Percentiles rank a stretch among this genome's conserved stretches.
Conservation (phyloP, 2,113 vertebrate genomes). For the Arothron firmamentum region DNA sequence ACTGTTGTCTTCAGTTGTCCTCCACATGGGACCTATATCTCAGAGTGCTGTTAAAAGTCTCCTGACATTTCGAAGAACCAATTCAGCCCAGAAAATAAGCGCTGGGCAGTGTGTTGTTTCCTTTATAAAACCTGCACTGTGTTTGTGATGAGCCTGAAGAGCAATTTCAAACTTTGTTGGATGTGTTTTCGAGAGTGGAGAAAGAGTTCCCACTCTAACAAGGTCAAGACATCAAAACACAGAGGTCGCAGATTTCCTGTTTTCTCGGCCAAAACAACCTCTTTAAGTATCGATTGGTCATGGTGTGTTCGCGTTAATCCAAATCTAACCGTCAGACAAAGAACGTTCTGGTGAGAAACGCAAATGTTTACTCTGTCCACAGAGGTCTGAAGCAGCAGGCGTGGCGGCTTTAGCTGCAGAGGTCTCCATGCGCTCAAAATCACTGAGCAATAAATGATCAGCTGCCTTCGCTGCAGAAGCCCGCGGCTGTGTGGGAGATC, state of each 20-base stretch:
- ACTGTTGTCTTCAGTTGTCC: no score
- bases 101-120: not conserved
- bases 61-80: no score
- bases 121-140: not conserved
- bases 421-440: constrained; percentile 17
- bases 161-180: not conserved
- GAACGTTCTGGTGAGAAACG: no score
- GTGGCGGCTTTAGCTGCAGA: not conserved
- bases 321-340: no score
- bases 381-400: constrained; percentile 26
- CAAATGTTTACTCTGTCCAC: not conserved
- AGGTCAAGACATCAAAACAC: no score
- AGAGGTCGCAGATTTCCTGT: no score
- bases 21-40: not conserved
- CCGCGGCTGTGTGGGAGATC: constrained; percentile 7
- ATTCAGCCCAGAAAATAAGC: not conserved
- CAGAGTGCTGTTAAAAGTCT: no score
- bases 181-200: no score
- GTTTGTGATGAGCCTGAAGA: not conserved
- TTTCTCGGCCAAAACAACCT: no score
- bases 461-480: constrained; percentile 32
- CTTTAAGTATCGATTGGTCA: no score
- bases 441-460: constrained; percentile 31
- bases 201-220: no score
- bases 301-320: no score